Base-by-base conservation (phyloP, 2,113 vertebrate genomes). In the Calonectris borealis region DNA sequence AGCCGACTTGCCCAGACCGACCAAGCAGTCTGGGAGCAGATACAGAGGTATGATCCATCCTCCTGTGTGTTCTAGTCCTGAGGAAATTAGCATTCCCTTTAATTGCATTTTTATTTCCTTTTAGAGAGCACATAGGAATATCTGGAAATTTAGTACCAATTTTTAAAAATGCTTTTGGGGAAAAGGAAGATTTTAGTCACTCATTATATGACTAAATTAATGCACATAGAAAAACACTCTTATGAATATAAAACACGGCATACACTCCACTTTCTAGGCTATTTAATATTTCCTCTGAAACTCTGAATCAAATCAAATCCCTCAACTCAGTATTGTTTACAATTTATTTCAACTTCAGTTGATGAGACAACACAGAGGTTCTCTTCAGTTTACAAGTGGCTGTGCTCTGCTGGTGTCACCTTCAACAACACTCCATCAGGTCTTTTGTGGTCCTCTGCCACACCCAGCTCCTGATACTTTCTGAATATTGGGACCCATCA, bases 81-180 rank as follows among this genome's bases (percentile, higher is more conserved):
- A 73, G 54, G 91, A 96, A 96, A 96, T 51, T 71, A 92, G 31
- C 76, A 77, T 76, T 75, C 69, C 46, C 62, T 94, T 75, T 71
- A 86, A 95, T 66, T 94, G 70, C 93, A 75, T 68, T 96, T 85
- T 96, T 72, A 91, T 88, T 97, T 95, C 89, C 65, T 94, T 80
- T 93, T 93, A 83, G 90, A 95, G 91, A 80, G 86, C 90, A 88
- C 94, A 95, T 66, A 97, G 94, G 76, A 98, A 96, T 92, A 96
- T 88, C 78, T 95, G 83, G 60, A 94, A 96, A 92, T 94, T 80
- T 86, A 90, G 90, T 32, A 90, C 76, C 83, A 95, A 88, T 92
- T 96, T 95, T 96, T 88, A 62, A 94, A 96, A 96, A 78, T 80
- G 90, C 96, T 97, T 91, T 92, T 96, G 96, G 84, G 96, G 82